Evolutionary conservation across 2,888 invertebrate species (phyloP).

Genomic region (Neoascia interrupta): DNA sequence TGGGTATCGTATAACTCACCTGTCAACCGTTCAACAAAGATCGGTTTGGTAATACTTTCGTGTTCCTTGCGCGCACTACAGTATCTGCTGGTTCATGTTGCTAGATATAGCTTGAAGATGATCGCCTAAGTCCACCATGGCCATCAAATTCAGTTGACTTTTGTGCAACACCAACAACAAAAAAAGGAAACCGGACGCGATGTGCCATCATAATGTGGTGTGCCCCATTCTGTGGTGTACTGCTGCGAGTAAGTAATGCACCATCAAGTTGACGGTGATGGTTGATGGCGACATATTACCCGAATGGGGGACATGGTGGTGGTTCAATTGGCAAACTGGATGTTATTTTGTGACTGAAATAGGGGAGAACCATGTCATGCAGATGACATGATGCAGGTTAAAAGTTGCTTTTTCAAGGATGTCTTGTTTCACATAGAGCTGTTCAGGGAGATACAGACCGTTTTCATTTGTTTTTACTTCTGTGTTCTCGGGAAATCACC

Average conservation of each 20-base stretch:
- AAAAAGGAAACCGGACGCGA: no score
- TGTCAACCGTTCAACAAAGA: constrained; percentile 49
- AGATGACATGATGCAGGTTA: constrained; percentile 55
- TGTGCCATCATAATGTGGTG: constrained; percentile 51
- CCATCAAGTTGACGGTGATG: constrained; percentile 44
- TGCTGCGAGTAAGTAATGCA: constrained; percentile 61
- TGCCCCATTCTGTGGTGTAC: not conserved
- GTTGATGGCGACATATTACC: constrained; percentile 49
- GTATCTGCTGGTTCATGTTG: constrained; percentile 42
- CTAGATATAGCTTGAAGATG: no score
- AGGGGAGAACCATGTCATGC: constrained; percentile 43
- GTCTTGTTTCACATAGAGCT: no score
- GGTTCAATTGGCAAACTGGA: constrained; percentile 51
- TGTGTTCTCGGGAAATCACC: no score
- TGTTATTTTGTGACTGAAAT: constrained; percentile 37
- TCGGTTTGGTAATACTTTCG: constrained; percentile 56
- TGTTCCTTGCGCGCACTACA: constrained; percentile 54
- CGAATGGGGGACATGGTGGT: constrained; percentile 60
- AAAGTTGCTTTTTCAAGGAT: no score
- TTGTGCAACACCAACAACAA: constrained; percentile 3
- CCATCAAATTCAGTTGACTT: constrained; percentile 54
- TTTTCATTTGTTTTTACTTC: no score
- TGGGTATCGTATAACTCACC: constrained; percentile 69
- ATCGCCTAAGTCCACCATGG: constrained; percentile 46
- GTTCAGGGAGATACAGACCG: no score